Base-by-base conservation (phyloP, 2,888 invertebrate species). In the Uloborus plumipes region DNA sequence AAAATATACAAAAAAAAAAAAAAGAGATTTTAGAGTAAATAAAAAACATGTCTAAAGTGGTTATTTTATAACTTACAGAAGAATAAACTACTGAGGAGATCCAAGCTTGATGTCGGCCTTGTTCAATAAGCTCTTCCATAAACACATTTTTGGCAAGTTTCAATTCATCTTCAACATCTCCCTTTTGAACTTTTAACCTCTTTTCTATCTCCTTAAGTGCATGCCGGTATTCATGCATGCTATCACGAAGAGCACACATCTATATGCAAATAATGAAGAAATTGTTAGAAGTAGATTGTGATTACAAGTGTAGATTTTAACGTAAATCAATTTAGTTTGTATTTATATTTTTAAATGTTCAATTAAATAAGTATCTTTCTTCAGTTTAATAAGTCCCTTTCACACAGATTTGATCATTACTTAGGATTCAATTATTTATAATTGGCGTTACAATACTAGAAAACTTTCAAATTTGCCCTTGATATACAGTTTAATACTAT, bases 21-120 rank as follows among this genome's bases (percentile, higher is more conserved):
- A 20, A 59, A 13, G 14, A 20, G 2, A 62, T 31, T 7, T 55
- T 55, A 7, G 6, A 18, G 55, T n/a, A 53, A 53, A 53, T n/a
- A 6, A 6, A 53, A n/a, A 11, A 18, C 14, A 15, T n/a, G 16
- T 55, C 7, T 59, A 59, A 59, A 59, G 9, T 9, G 39, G 9
- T 11, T 9, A 11, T 39, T 59, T 0, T n/a, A 39, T 7, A n/a
- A 85, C 86, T 77, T 85, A 89, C 89, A 86, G 91, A 89, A 0
- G 93, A 93, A 90, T 92, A 93, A 15, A 93, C 91, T 0, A 92
- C 92, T 0, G 92, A 92, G 0, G 92, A 91, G 31, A 93, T 91
- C 93, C 93, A 93, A 3, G 92, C 93, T 91, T 93, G 92, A 87
- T 93, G 92, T 20, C 93, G 89, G 0, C 93, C 88, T 89, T 90